Evolutionary conservation across 2,888 invertebrate species (phyloP), one percentile per base, ranked within the genome.

Genomic region (Poecilus cupreus): DNA sequence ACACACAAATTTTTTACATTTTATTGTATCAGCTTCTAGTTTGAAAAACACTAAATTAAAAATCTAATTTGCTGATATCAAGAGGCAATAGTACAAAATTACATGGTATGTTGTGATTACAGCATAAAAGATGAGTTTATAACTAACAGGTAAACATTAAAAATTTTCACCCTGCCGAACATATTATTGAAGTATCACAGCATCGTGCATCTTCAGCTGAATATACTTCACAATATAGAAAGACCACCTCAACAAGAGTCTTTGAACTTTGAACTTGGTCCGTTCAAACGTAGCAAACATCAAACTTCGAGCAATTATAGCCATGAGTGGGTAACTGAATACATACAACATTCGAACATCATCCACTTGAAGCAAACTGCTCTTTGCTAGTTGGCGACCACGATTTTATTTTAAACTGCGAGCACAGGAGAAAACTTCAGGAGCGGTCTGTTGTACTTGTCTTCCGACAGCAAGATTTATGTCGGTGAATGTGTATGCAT

Each of bases 291-390:
- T 32, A 13, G 37, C 32, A 68, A 68, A 68, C 64, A 68, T 26
- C 16, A 68, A 68, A 68, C 64, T 68, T 68, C 11, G 16, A 32
- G 37, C 64, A 68, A 68, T 68, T 68, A 68, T 37, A 32, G 8
- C 64, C 64, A 32, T 11, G 18, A 68, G 37, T 68, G 32, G 37
- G 32, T 32, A 8, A 1, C 5, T 8, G 32, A 32, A 5, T 26
- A 26, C 5, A 26, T 26, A 26, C 26, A 26, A 16, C 37, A 32
- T 68, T 8, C 13, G 10, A 32, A 68, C 64, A 68, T 68, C 64
- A 18, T 51, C 18, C 51, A 51, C 51, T 51, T 51, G 3, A 49
- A 49, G 13, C 4, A 4, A 8, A 51, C 3, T 13, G 3, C 18
- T 13, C n/a, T 46, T 46, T 46, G 46, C 32, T 32, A 32, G 46